phyloP scores from a whole-genome alignment of 2,888 invertebrate genomes.

The Drosophila rubida region DNA sequence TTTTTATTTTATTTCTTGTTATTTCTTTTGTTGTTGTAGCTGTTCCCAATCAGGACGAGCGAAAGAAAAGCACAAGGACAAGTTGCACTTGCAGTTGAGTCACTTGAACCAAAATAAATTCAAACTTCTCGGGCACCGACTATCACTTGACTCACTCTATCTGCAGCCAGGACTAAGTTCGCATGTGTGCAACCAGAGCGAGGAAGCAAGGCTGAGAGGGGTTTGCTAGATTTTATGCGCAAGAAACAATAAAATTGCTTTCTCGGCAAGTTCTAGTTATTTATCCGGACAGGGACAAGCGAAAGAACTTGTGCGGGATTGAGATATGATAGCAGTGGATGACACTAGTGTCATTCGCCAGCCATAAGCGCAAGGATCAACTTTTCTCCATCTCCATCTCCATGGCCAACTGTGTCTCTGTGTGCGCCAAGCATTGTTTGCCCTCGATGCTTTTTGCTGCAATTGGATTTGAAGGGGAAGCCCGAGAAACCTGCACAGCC shows the following conservation, averaged over 20 bases:
- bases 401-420: slow-evolving; percentile 1
- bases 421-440: slow-evolving; percentile 32
- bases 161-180: slow-evolving; percentile 2
- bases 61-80: slow-evolving; percentile 35
- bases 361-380: slow-evolving; percentile 72
- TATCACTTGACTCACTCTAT: slow-evolving; percentile 29
- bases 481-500: slow-evolving; percentile 25
- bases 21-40: slow-evolving; percentile 9
- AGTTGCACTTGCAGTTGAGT: slow-evolving; percentile 47
- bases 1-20: slow-evolving; percentile 3
- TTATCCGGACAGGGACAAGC: slow-evolving; percentile 35
- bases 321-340: slow-evolving; percentile 71
- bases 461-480: slow-evolving; percentile 52
- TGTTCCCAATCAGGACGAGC: slow-evolving; percentile 24
- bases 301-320: slow-evolving; percentile 44
- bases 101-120: slow-evolving; percentile 64
- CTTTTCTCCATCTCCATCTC: slow-evolving; percentile 44
- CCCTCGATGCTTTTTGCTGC: slow-evolving; percentile 22
- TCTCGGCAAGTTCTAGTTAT: slow-evolving; percentile 71
- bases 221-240: slow-evolving; percentile 43
- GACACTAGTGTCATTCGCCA: slow-evolving; percentile 65
- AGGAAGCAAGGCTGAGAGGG: not conserved
- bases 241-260: slow-evolving; percentile 73
- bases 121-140: slow-evolving; percentile 61
- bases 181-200: not conserved